Evolutionary conservation across 2,113 vertebrate species (phyloP), one percentile per base, ranked within the genome.

Genomic region (Entomyzon cyanotis): DNA sequence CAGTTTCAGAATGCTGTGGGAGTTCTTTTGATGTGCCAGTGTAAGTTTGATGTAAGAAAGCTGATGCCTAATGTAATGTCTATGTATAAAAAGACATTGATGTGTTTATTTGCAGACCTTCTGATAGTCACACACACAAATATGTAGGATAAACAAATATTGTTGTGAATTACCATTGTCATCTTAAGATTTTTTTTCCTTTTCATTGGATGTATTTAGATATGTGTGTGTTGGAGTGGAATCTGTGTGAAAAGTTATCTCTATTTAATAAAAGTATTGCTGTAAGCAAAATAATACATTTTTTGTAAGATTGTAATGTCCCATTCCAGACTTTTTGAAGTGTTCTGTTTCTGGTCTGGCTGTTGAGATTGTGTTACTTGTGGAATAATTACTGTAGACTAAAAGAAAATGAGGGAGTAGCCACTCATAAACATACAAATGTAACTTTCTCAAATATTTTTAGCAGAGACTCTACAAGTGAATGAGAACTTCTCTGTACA

Each of bases 401-500:
- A 16, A 39, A 87, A 80, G 41, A 58, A 85, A 44, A 39, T 17
- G 20, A 67, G 39, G 39, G 74, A 94, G 52, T 55, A 91, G 53
- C 33, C 25, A 35, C 47, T 86, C 42, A 33, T 37, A 46, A 79
- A 15, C 46, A 52, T 10, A 33, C 15, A 41, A 46, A 64, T 46
- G n/a, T 93, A 94, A 95, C 76, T 90, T n/a, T 94, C 76, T 76
- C 64, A 55, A 92, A 94, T 98, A 71, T 97, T 91, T 97, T 92
- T 82, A 79, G 94, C 97, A 99, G 98, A 95, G 94, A 91, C 75
- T 89, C 84, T 87, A 59, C 94, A 94, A 94, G 95, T 98, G 98
- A 98, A 98, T 98, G 97, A 98, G 97, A 95, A 85, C 95, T 93
- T 84, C 94, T 79, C 93, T 89, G 96, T 86, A 49, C 86, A 85